Conservation (phyloP, 2,888 invertebrate genomes). For the Myathropa florea region DNA sequence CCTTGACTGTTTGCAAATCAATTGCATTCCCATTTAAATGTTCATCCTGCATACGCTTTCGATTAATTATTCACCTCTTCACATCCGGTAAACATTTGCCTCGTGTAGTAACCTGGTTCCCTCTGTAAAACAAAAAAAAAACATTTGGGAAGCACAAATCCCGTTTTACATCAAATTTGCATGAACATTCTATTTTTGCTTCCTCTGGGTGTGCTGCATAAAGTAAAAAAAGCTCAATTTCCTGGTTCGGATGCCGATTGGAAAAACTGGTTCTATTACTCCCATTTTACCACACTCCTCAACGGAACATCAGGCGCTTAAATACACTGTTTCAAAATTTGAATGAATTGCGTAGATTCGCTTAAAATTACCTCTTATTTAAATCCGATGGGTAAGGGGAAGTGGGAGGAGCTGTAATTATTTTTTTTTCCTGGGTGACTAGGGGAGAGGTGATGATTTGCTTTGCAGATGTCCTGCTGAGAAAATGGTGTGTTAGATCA, state of each 20-base stretch:
- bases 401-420: background rate
- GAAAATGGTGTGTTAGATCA: background rate
- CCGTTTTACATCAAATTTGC: conserved; percentile 16
- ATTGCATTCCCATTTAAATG: background rate
- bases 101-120: background rate
- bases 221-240: background rate
- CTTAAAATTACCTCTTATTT: background rate
- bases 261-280: background rate
- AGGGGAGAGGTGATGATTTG: background rate
- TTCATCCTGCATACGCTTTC: background rate
- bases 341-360: background rate
- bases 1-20: background rate
- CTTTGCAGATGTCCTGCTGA: background rate
- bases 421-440: background rate
- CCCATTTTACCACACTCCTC: background rate
- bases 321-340: background rate
- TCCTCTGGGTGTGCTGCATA: background rate
- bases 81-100: background rate
- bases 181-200: conserved; percentile 1
- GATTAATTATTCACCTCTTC: background rate
- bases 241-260: background rate
- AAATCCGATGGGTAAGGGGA: background rate
- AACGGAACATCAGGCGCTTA: background rate
- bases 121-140: background rate
- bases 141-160: background rate